Base-by-base conservation (phyloP, 2,113 vertebrate genomes). In the Vidua chalybeata region DNA sequence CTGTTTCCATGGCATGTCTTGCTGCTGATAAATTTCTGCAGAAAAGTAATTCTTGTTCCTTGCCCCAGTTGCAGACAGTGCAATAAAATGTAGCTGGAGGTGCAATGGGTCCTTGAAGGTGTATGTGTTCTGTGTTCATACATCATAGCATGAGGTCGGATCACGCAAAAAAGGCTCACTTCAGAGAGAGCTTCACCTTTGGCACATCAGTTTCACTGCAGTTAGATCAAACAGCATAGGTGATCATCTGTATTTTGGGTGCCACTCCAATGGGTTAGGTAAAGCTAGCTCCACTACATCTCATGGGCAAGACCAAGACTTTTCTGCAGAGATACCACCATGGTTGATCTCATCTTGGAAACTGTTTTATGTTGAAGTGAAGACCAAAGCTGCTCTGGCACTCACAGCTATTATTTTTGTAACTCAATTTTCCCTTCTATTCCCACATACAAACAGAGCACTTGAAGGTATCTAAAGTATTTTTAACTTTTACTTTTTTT, bases 121-220 rank as follows among this genome's bases (percentile, higher is more conserved):
- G 4, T 55, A 9, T 1, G 0, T 74, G n/a, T 37, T 37, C 2
- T 0, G 10, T 62, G 35, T 9, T 63, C 2, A 0, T 75, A 0
- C 41, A 5, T 28, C 9, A 1, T 49, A 72, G 20, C 7, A 4
- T 7, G 11, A 67, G 62, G 54, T 93, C 69, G 43, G 11, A 46
- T 59, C 15, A 18, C 69, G 69, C 35, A 33, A 39, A 49, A 66
- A 51, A 9, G 15, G 7, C 48, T 87, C 9, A 2, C 11, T 88
- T 58, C n/a, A 78, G 52, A 41, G 46, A 49, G 7, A 81, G 13
- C 27, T 62, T 92, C 31, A 20, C 62, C 66, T 93, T 78, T 77
- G 56, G 23, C 16, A 55, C 0, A 0, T 67, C 27, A 35, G 0
- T 75, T 23, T 81, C 43, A 48, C 39, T 5, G 1, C 45, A 23